phyloP scores from a whole-genome alignment of 2,888 invertebrate species.

The Parnassius apollo region DNA sequence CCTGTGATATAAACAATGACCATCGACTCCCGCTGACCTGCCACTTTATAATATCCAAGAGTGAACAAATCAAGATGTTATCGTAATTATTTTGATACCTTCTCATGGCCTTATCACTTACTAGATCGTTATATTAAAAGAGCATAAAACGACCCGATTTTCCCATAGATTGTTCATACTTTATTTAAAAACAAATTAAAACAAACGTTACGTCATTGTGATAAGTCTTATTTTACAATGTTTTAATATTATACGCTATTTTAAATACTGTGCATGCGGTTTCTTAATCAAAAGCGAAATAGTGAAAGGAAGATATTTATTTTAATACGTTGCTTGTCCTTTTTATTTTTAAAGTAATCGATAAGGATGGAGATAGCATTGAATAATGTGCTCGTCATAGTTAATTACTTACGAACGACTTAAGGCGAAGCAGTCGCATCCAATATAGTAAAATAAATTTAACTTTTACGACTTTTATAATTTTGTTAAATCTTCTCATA shows the following conservation, averaged over 20 bases:
- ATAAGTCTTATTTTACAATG: slow-evolving; percentile 4
- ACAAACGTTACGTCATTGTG: not conserved
- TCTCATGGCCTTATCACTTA: slow-evolving; percentile 26
- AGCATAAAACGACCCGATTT: slow-evolving; percentile 20
- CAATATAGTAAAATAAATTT: too few relatives aligned
- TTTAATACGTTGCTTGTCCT: slow-evolving; percentile 34
- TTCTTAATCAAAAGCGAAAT: slow-evolving; percentile 33
- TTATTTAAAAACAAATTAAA: not conserved
- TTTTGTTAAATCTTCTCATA: too few relatives aligned
- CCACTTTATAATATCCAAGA: slow-evolving; percentile 4
- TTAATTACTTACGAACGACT: slow-evolving; percentile 68
- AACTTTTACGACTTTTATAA: too few relatives aligned
- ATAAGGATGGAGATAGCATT: slow-evolving; percentile 47
- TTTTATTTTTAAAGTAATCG: slow-evolving; percentile 40
- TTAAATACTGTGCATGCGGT: slow-evolving; percentile 34
- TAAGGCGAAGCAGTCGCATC: slow-evolving; percentile 44
- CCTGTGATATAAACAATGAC: not conserved
- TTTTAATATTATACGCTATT: not conserved
- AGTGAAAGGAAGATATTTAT: slow-evolving; percentile 59
- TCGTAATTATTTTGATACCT: slow-evolving; percentile 30
- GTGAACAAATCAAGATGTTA: slow-evolving; percentile 22
- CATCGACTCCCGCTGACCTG: not conserved
- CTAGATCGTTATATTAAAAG: slow-evolving; percentile 23
- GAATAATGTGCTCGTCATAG: slow-evolving; percentile 67
- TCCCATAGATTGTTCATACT: slow-evolving; percentile 26